These are phyloP conservation scores for Schlechtendalia chinensis DNA, from an alignment of 1,140 invertebrate genomes.

Conservation along the genomic window DNA sequence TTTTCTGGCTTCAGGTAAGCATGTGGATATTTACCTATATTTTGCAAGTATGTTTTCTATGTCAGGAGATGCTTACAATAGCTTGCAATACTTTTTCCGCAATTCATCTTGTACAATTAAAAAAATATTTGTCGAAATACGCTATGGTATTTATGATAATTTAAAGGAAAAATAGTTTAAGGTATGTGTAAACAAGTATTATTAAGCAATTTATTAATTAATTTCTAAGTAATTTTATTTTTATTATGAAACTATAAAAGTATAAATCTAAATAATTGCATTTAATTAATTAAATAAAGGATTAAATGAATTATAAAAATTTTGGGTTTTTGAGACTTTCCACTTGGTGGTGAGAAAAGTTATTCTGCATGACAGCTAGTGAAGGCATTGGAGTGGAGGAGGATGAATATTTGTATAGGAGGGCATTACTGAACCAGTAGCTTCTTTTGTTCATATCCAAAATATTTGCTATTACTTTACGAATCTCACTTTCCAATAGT, in stretches of 20 bases:
- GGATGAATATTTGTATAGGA: conserved; percentile 4
- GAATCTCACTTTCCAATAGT: neutral
- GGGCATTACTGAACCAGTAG: neutral
- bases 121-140: neutral
- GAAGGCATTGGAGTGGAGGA: conserved; percentile 5
- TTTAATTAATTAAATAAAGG: neutral
- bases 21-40: neutral
- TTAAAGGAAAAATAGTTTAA: conserved; percentile 18
- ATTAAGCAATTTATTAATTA: conserved; percentile 2
- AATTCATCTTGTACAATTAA: conserved; percentile 11
- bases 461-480: conserved; percentile 11
- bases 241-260: conserved; percentile 2
- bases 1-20: conserved; percentile 7
- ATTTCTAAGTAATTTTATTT: conserved; percentile 4
- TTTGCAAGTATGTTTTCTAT: neutral
- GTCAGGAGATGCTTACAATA: neutral
- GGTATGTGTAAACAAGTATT: conserved; percentile 1
- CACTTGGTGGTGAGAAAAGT: neutral
- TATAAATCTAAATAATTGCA: neutral
- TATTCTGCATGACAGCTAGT: neutral
- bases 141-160: conserved; percentile 6
- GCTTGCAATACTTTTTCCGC: conserved; percentile 7
- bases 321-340: neutral
- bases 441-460: neutral
- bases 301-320: neutral